A percentile compares a stretch with the other conserved stretches of the same genome.
These are phyloP conservation scores for Tiliacea citrago DNA, from an alignment of 2,888 invertebrate genomes.

Conservation along the genomic window DNA sequence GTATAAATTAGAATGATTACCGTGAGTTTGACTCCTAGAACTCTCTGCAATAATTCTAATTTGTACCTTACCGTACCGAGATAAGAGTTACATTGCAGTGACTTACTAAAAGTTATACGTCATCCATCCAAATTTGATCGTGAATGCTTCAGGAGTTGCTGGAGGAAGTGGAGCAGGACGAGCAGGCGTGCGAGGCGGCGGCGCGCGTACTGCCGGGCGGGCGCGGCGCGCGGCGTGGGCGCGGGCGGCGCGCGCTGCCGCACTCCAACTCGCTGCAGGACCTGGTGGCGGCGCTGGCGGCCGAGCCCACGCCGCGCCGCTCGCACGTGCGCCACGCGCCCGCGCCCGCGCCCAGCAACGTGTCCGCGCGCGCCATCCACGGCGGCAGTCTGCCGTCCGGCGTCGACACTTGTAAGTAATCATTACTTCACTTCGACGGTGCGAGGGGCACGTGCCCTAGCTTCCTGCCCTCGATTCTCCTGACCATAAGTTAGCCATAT, in stretches of 20 bases:
- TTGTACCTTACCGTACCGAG: neutral
- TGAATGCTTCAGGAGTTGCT: slow-evolving; percentile 92
- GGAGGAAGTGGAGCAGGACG: slow-evolving; percentile 94
- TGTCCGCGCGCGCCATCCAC: slow-evolving; percentile 85
- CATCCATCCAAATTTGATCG: neutral
- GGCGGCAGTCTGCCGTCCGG: slow-evolving; percentile 88
- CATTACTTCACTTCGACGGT: neutral
- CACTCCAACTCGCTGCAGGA: slow-evolving; percentile 91
- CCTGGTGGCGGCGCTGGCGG: slow-evolving; percentile 89
- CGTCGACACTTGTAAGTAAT: slow-evolving; percentile 83
- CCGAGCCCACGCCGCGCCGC: slow-evolving; percentile 81
- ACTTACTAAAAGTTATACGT: neutral
- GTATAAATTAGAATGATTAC: neutral
- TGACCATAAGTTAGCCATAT: neutral
- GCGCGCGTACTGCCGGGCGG: slow-evolving; percentile 81
- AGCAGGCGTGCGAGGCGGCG: slow-evolving; percentile 91
- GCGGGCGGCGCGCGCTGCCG: slow-evolving; percentile 84
- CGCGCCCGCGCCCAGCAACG: slow-evolving; percentile 75
- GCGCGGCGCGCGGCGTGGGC: slow-evolving; percentile 80
- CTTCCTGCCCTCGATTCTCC: neutral
- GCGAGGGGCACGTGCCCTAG: no score
- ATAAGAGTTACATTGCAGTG: neutral
- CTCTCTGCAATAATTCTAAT: neutral
- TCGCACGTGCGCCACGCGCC: slow-evolving; percentile 74
- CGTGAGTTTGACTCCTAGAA: neutral